phyloP scores from a whole-genome alignment of 2,113 vertebrate genomes.

The Coturnix japonica region DNA sequence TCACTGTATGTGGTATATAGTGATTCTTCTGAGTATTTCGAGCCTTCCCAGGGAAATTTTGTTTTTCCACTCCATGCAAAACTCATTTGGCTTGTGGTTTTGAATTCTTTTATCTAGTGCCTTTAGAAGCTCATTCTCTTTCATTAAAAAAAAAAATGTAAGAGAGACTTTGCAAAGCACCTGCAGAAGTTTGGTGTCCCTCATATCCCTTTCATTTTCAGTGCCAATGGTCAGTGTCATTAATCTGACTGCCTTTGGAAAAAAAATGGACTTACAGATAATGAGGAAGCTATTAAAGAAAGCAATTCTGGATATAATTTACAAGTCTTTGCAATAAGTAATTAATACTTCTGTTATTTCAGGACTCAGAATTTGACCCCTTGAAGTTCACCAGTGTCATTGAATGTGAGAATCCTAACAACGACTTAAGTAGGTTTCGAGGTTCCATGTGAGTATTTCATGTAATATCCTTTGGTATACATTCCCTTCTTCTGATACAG shows the following conservation, averaged over 20 bases:
- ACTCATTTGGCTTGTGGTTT: neutral
- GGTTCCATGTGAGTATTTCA: constrained; percentile 94
- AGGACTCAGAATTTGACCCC: constrained; percentile 96
- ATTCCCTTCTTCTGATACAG: neutral
- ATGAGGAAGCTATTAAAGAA: neutral
- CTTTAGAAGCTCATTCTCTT: neutral
- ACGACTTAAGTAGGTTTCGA: constrained; percentile 92
- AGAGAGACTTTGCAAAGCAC: neutral
- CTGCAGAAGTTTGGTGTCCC: neutral
- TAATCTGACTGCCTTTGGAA: neutral
- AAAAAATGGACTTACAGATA: neutral
- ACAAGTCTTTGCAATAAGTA: neutral
- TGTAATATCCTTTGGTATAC: constrained; percentile 4
- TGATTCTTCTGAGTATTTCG: neutral
- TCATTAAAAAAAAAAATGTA: neutral
- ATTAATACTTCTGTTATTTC: constrained; percentile 57
- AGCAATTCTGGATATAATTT: neutral
- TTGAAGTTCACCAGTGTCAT: constrained; percentile 92
- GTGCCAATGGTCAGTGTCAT: neutral
- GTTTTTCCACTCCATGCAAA: neutral
- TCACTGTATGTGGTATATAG: neutral
- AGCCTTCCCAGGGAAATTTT: neutral
- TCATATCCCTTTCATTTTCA: neutral
- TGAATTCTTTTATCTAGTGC: neutral
- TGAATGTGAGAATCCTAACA: constrained; percentile 98